Percentiles rank a stretch among this genome's conserved stretches.
phyloP scores from a whole-genome alignment of 2,113 vertebrate genomes.

The Synodontis membranacea region DNA sequence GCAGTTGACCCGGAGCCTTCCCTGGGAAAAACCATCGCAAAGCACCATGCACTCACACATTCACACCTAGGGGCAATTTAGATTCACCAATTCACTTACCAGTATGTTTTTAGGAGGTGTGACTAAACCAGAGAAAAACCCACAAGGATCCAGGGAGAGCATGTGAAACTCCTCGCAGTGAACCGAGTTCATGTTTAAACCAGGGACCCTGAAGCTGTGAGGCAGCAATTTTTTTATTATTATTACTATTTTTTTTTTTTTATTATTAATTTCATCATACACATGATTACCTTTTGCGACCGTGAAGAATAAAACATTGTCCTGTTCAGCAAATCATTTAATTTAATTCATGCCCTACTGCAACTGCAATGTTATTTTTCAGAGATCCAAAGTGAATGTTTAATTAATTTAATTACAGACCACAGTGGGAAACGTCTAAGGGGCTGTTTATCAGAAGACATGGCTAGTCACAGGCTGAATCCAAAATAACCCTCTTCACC shows the following conservation, averaged over 20 bases:
- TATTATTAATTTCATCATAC: neutral
- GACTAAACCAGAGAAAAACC: no score
- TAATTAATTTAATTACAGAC: conserved; percentile 19
- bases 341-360: neutral
- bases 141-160: neutral
- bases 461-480: neutral
- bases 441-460: neutral
- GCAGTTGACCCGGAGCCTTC: neutral
- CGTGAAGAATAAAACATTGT: neutral
- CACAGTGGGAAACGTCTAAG: neutral
- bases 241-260: neutral
- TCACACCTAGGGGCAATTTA: neutral
- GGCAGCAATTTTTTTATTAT: neutral
- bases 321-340: neutral
- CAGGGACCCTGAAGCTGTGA: neutral
- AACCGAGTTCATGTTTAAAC: neutral
- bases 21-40: neutral
- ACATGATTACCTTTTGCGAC: neutral
- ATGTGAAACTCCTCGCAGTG: neutral
- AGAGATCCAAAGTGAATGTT: neutral
- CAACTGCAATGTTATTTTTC: neutral
- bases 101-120: neutral
- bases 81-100: neutral
- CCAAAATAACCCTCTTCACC: neutral
- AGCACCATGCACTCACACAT: neutral